phyloP scores from a whole-genome alignment of 92 coral and sea anemone genomes.

The Ricordea florida region DNA sequence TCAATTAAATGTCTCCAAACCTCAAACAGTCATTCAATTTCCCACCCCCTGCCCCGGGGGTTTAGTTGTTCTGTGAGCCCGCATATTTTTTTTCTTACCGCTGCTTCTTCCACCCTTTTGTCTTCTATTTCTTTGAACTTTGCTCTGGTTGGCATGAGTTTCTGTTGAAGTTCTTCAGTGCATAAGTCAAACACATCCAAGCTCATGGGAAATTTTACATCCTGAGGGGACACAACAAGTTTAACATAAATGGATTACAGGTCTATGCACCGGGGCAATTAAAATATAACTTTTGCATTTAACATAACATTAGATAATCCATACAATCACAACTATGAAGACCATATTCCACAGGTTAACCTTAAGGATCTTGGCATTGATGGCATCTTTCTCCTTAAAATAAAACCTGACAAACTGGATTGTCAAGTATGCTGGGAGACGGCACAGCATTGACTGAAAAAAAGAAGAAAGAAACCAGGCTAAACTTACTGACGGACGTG shows the following conservation, averaged over 20 bases:
- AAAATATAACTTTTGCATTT: no score
- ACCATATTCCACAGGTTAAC: slow-evolving; percentile 3
- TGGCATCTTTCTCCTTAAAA: slow-evolving; percentile 94
- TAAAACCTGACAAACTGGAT: slow-evolving; percentile 95
- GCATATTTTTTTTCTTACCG: slow-evolving; percentile 40
- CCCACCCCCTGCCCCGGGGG: not conserved
- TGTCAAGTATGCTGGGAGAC: slow-evolving; percentile 92
- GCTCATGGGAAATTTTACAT: slow-evolving; percentile 86
- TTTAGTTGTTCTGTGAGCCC: not conserved
- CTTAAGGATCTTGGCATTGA: slow-evolving; percentile 95
- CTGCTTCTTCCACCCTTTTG: slow-evolving; percentile 86
- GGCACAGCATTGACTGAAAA: slow-evolving; percentile 79
- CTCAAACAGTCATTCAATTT: no score
- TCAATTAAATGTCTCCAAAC: not conserved
- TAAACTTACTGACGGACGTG: not conserved
- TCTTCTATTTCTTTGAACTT: slow-evolving; percentile 91
- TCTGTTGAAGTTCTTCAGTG: slow-evolving; percentile 79
- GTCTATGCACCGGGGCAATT: not conserved
- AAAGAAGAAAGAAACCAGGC: not conserved
- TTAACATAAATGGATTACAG: not conserved
- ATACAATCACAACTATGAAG: not conserved
- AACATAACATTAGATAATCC: no score
- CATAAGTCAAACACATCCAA: slow-evolving; percentile 94
- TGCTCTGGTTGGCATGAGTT: slow-evolving; percentile 78
- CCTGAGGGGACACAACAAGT: slow-evolving; percentile 32